Conservation (phyloP, 2,113 vertebrate species). For the Bufo gargarizans region DNA sequence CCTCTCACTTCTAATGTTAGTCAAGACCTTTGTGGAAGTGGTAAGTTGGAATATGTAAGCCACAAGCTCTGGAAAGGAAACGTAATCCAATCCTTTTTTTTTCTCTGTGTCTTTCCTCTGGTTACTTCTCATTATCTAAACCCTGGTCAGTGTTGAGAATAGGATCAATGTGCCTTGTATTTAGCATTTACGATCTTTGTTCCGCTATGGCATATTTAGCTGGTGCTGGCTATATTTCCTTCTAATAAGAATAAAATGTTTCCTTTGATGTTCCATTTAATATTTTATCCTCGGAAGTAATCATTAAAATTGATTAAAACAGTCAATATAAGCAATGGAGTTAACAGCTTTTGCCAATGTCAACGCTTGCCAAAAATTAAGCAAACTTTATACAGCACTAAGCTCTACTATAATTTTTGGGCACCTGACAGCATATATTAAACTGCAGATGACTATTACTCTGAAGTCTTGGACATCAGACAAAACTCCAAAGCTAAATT, state of each 20-base stretch:
- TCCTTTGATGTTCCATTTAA: not conserved
- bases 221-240: not conserved
- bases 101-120: not conserved
- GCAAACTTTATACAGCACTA: not conserved
- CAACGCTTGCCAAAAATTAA: not conserved
- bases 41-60: slow-evolving; percentile 43
- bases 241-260: not conserved
- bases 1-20: slow-evolving; percentile 34
- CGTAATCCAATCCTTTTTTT: slow-evolving; percentile 16
- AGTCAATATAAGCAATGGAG: not conserved
- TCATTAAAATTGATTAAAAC: not conserved
- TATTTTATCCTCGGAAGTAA: not conserved
- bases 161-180: not conserved
- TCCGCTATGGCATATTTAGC: not conserved
- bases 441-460: not conserved
- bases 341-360: not conserved
- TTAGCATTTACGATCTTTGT: not conserved
- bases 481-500: not conserved
- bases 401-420: not conserved
- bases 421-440: not conserved
- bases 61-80: not conserved
- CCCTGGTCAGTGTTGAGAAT: not conserved
- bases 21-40: slow-evolving; percentile 37
- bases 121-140: not conserved
- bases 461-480: not conserved